Percentiles rank a stretch among this genome's conserved stretches.
Conservation (phyloP, 2,113 vertebrate genomes). For the Takifugu flavidus region DNA sequence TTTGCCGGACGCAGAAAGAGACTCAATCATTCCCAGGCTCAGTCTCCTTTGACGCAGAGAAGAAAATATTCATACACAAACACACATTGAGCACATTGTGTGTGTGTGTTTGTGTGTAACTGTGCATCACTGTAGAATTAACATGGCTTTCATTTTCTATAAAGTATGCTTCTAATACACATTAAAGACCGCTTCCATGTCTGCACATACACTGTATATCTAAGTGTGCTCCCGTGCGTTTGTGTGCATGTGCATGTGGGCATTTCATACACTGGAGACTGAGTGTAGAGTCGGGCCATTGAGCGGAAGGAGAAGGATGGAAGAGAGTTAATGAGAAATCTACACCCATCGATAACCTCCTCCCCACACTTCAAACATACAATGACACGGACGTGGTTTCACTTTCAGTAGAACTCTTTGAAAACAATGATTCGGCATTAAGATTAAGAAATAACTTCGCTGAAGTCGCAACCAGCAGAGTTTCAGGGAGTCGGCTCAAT, state of each 20-base stretch:
- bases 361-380: constrained; percentile 41
- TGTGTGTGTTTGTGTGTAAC: constrained; percentile 9
- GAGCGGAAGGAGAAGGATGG: constrained; percentile 46
- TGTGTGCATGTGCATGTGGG: constrained; percentile 5
- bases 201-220: constrained; percentile 1
- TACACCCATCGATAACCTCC: constrained; percentile 55
- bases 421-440: constrained; percentile 39
- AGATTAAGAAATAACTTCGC: constrained; percentile 39
- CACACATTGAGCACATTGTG: neutral
- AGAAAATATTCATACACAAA: constrained; percentile 37
- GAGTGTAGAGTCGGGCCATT: constrained; percentile 57
- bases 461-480: constrained; percentile 33
- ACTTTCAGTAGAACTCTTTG: constrained; percentile 32
- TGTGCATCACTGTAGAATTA: constrained; percentile 59
- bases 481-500: constrained; percentile 37
- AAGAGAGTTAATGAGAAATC: constrained; percentile 66
- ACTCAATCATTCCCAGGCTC: constrained; percentile 69
- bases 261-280: constrained; percentile 55
- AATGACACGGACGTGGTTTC: constrained; percentile 24
- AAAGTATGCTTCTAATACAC: constrained; percentile 68
- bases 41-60: constrained; percentile 64
- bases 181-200: constrained; percentile 55
- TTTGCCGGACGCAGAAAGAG: constrained; percentile 63
- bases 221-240: constrained; percentile 2
- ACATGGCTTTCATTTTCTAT: constrained; percentile 61